Conservation (phyloP, 2,888 invertebrate species). For the Tupiocoris notatus region DNA sequence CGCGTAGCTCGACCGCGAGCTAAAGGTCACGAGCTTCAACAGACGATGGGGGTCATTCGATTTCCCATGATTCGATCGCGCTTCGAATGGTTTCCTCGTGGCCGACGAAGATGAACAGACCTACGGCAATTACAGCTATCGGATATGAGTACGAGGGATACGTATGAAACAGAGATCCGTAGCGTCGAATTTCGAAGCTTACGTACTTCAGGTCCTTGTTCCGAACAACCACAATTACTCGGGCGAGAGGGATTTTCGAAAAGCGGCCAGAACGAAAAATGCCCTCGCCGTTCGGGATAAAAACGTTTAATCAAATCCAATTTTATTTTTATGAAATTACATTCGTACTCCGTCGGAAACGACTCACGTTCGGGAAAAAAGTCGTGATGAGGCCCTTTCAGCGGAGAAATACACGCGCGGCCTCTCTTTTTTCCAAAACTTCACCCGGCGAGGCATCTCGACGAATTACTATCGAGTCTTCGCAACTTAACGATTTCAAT, state of each 20-base stretch:
- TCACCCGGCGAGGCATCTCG: background rate
- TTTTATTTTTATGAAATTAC: conserved; percentile 43
- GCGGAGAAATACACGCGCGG: background rate
- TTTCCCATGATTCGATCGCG: conserved; percentile 35
- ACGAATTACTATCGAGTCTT: background rate
- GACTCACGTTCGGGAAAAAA: conserved; percentile 14
- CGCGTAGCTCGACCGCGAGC: background rate
- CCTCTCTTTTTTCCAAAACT: background rate
- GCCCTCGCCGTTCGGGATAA: background rate
- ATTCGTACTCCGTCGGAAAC: conserved; percentile 31
- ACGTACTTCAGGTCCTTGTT: background rate
- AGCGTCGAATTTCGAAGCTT: background rate
- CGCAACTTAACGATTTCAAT: background rate
- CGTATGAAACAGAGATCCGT: background rate
- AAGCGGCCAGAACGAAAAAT: background rate
- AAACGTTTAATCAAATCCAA: conserved; percentile 42
- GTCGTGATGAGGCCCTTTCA: background rate
- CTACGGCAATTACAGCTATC: conserved; percentile 41
- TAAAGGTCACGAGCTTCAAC: background rate
- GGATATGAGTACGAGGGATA: background rate
- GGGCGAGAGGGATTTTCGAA: background rate
- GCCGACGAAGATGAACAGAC: background rate
- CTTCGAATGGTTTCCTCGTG: background rate
- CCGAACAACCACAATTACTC: background rate
- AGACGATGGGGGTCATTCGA: conserved; percentile 25